phyloP scores from a whole-genome alignment of 30 jellyfish, hydroid and myxozoan genomes.

The Haliclystus octoradiatus region DNA sequence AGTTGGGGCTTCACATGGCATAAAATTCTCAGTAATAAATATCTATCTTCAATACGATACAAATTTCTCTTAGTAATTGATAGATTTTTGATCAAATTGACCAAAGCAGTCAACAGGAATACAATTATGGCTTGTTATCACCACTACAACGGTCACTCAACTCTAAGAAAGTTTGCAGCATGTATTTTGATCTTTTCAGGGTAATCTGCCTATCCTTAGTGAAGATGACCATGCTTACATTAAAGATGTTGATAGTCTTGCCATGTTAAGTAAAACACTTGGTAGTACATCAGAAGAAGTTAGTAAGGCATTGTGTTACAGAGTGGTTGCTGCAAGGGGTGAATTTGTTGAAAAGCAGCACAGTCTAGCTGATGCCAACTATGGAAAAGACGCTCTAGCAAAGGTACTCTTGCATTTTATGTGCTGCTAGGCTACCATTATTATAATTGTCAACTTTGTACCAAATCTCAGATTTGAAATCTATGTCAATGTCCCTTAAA shows the following conservation, averaged over 20 bases:
- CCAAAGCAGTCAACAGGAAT: too few species aligned
- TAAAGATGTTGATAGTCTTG: conserved; percentile 36
- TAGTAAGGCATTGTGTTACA: conserved; percentile 68
- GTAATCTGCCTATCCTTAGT: conserved; percentile 44
- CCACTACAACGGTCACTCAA: too few species aligned
- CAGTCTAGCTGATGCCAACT: conserved; percentile 53
- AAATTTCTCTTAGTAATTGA: too few species aligned
- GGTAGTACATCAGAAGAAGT: conserved; percentile 51
- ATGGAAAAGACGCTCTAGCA: conserved; percentile 85
- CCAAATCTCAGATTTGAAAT: too few species aligned
- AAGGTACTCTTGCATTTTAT: conserved; percentile 37
- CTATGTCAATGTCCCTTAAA: too few species aligned
- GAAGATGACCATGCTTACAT: conserved; percentile 80
- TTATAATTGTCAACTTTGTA: too few species aligned
- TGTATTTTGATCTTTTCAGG: conserved; percentile 22
- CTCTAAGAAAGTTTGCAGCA: background rate
- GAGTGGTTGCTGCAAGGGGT: conserved; percentile 89
- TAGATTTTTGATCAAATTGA: too few species aligned
- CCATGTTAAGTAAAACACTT: conserved; percentile 33
- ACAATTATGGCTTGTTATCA: too few species aligned
- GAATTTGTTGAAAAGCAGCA: conserved; percentile 87
- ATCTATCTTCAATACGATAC: too few species aligned
- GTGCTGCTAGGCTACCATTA: too few species aligned
- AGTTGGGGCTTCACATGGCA: too few species aligned
- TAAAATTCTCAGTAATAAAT: too few species aligned